Evolutionary conservation across 2,113 vertebrate species (phyloP).

Genomic region (Xiphias gladius): DNA sequence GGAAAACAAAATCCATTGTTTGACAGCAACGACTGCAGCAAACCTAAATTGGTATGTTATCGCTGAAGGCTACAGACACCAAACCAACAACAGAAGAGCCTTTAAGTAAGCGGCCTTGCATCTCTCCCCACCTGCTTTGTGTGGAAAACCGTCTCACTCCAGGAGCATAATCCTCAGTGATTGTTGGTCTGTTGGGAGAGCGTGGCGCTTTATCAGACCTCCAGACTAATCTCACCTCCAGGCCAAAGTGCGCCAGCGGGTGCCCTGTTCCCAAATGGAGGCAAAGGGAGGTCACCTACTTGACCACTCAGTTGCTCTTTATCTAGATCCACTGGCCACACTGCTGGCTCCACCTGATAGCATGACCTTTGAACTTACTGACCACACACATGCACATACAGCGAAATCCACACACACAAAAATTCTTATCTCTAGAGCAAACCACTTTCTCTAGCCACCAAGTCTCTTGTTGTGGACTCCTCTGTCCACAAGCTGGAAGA

Average conservation of each 20-base stretch:
- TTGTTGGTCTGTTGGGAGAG: conserved; percentile 62
- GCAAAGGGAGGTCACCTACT: conserved; percentile 56
- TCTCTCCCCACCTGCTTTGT: conserved; percentile 58
- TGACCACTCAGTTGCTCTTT: conserved; percentile 62
- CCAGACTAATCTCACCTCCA: conserved; percentile 74
- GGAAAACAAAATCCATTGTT: conserved; percentile 28
- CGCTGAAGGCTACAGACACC: conserved; percentile 15
- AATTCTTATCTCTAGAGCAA: conserved; percentile 61
- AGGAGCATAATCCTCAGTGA: conserved; percentile 59
- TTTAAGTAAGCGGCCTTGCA: conserved; percentile 30
- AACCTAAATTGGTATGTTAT: conserved; percentile 34
- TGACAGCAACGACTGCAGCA: neutral
- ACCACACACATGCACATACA: conserved; percentile 13
- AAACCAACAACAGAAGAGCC: conserved; percentile 27
- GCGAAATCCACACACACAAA: conserved; percentile 43
- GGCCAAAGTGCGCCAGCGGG: conserved; percentile 54
- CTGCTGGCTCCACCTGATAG: conserved; percentile 69
- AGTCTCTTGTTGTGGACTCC: conserved; percentile 21
- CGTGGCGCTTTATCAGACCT: conserved; percentile 65
- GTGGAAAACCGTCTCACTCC: conserved; percentile 31
- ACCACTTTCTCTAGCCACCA: conserved; percentile 39
- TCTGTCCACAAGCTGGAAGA: neutral
- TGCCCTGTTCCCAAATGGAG: conserved; percentile 56
- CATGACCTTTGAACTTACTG: conserved; percentile 58
- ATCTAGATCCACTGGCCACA: conserved; percentile 56